Base-by-base conservation (phyloP, 23 tunicate genomes). In the Ascidia mentula region DNA sequence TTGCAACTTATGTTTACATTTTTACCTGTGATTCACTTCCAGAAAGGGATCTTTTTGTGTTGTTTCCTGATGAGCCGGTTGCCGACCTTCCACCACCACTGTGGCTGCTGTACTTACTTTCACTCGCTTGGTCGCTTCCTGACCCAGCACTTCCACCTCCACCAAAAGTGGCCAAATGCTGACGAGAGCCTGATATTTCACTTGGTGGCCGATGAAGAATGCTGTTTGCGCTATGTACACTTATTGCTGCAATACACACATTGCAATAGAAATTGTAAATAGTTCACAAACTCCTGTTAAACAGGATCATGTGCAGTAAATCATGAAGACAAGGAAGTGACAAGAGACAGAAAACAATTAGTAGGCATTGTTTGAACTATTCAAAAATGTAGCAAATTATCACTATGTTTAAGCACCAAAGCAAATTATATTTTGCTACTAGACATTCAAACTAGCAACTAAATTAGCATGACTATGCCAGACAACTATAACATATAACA, bases 11-110 rank as follows among this genome's bases (percentile, higher is more conserved):
- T 28, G 34, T n/a, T 74, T 74, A 12, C 3, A 36, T 31, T 46
- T 40, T 36, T 69, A 81, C 86, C 92, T 81, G 92, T 20, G 92
- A 70, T 70, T 85, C 89, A 39, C 89, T 85, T 32, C 89, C 89
- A 1, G 84, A 84, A 33, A 69, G 80, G 32, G 81, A 83, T 40
- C 45, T 86, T 38, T 46, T 76, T 28, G 32, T 89, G 79, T 61
- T 69, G 30, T 22, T 31, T 69, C 79, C 74, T 36, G 80, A 79
- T 34, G 84, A 88, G 15, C 86, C 82, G 5, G 80, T 79, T 2
- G 77, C 89, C 6, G 90, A 83, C 7, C 89, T 75, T 36, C 79
- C 80, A 73, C 90, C 77, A 37, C 80, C 81, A 74, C 90, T 85
- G 37, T 87, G 40, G 61, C 38, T 45, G 37, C 94, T 88, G 70